phyloP scores from a whole-genome alignment of 2,888 invertebrate species.

The Ennomos quercinarius region DNA sequence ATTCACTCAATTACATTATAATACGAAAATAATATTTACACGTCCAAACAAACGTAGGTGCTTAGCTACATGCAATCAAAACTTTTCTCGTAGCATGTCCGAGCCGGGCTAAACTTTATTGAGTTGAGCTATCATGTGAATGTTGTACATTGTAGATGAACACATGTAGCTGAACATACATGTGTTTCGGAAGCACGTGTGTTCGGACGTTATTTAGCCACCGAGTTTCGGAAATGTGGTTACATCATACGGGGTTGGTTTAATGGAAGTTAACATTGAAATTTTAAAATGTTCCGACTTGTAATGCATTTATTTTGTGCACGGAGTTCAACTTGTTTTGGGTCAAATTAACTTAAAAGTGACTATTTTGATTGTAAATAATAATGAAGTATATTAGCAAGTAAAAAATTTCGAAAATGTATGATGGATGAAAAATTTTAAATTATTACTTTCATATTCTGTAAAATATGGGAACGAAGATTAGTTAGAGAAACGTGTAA shows the following conservation, averaged over 20 bases:
- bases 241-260: conserved; percentile 30
- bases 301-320: conserved; percentile 9
- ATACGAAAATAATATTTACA: too few species aligned
- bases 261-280: conserved; percentile 39
- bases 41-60: neutral
- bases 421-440: too few species aligned
- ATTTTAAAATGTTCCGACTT: conserved; percentile 33
- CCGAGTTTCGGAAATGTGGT: conserved; percentile 34
- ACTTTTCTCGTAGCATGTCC: conserved; percentile 37
- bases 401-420: too few species aligned
- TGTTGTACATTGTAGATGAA: conserved; percentile 21
- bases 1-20: too few species aligned
- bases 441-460: too few species aligned
- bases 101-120: conserved; percentile 40
- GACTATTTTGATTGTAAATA: conserved; percentile 1
- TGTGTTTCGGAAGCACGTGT: conserved; percentile 29
- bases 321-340: neutral
- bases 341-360: neutral
- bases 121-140: conserved; percentile 33
- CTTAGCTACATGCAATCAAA: conserved; percentile 35
- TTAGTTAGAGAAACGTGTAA: too few species aligned
- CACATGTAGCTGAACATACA: conserved; percentile 9
- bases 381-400: too few species aligned
- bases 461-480: too few species aligned
- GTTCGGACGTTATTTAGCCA: conserved; percentile 38